phyloP scores from a whole-genome alignment of 2,888 invertebrate species.

The Zele albiditarsus region DNA sequence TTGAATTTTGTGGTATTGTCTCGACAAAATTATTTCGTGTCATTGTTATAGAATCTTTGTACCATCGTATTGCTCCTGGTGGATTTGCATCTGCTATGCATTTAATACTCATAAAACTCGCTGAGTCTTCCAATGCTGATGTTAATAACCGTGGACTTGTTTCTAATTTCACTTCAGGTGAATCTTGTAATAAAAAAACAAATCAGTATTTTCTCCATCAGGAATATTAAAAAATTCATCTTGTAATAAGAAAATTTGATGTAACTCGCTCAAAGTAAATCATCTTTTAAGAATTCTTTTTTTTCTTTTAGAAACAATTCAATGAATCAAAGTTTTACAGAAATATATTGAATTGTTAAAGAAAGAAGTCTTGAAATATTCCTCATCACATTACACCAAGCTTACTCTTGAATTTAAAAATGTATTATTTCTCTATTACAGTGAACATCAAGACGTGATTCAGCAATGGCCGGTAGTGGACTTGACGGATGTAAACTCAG shows the following conservation, averaged over 20 bases:
- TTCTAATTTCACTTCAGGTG: slow-evolving; percentile 74
- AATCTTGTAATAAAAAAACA: slow-evolving; percentile 69
- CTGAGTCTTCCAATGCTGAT: slow-evolving; percentile 74
- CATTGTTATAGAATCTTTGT: slow-evolving; percentile 66
- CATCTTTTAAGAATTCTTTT: too few species aligned
- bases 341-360: too few species aligned
- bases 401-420: background rate
- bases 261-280: too few species aligned
- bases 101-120: slow-evolving; percentile 73
- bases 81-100: slow-evolving; percentile 78
- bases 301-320: too few species aligned
- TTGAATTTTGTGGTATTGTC: slow-evolving; percentile 71
- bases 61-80: slow-evolving; percentile 75
- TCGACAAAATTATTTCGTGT: slow-evolving; percentile 62
- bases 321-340: too few species aligned
- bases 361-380: too few species aligned
- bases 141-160: slow-evolving; percentile 73
- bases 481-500: slow-evolving; percentile 90
- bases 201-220: too few species aligned
- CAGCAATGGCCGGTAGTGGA: slow-evolving; percentile 80
- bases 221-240: too few species aligned
- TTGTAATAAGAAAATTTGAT: too few species aligned
- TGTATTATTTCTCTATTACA: slow-evolving; percentile 75
- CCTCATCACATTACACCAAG: background rate
- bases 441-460: slow-evolving; percentile 87